A percentile compares a stretch with the other conserved stretches of the same genome.
Evolutionary conservation across 1,140 invertebrate genomes (phyloP).

Genomic region (Coenobita brevimanus): DNA sequence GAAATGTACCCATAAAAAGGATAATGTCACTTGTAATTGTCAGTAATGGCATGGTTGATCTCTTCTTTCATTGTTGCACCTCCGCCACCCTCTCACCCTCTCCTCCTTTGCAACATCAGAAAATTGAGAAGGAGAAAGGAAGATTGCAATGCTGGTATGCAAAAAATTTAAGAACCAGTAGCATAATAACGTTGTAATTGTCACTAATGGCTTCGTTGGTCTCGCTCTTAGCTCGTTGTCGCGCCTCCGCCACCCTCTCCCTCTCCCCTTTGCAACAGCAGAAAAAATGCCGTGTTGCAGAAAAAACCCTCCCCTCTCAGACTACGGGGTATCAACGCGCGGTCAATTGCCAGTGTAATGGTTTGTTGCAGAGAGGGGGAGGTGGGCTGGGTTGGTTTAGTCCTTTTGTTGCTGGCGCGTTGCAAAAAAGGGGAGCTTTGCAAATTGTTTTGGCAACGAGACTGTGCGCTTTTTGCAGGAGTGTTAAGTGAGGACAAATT

Average conservation of each 20-base stretch:
- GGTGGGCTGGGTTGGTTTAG: constrained; percentile 41
- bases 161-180: no score
- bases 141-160: no score
- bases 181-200: no score
- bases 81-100: no score
- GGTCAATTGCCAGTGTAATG: constrained; percentile 65
- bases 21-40: no score
- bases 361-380: constrained; percentile 57
- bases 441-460: constrained; percentile 62
- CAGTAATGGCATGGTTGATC: no score
- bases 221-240: no score
- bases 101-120: no score
- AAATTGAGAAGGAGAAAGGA: no score
- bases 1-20: no score
- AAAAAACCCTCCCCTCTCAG: constrained; percentile 21
- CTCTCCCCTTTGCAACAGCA: not conserved
- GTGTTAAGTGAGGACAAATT: constrained; percentile 55
- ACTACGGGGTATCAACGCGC: constrained; percentile 46
- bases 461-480: constrained; percentile 44
- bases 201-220: no score
- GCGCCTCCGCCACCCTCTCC: constrained; percentile 26
- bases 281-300: constrained; percentile 50
- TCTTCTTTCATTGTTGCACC: no score
- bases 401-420: constrained; percentile 51
- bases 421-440: constrained; percentile 54